Evolutionary conservation across 37 sponge, comb jelly and placozoan genomes (phyloP), one percentile per base, ranked within the genome.

Genomic region (Cladorhizidae sp.): DNA sequence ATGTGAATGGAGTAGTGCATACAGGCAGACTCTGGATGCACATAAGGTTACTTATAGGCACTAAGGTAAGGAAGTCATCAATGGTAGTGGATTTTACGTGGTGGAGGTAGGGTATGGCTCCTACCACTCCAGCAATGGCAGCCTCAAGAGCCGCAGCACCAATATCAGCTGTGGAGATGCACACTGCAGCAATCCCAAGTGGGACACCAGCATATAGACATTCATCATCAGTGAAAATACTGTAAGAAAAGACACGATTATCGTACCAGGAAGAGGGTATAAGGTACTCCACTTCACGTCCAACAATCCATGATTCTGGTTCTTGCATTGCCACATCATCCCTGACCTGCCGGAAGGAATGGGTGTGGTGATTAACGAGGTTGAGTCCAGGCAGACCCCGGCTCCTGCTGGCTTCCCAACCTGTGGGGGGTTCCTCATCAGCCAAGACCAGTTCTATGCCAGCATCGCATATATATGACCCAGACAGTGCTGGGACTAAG

Each of bases 221-320:
- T 50, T 82, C 43, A 64, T 22, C 1, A 61, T 74, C 41, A 33
- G 11, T 3, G 23, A 43, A 1, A 86, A 64, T 22, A 77, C 88
- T 35, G 40, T 85, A 41, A 68, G 63, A 32, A 96, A 96, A 50
- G 94, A 96, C 59, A 96, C 97, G 18, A 85, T 93, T 3, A 77
- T 91, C 1, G 79, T 96, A 0, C 97, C 97, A 33, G 87, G 78
- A 26, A 94, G 94, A 41, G 97, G 97, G 0, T 93, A 91, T 42
- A 81, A 76, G 0, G 94, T 92, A 28, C 72, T 93, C 35, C 80
- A 87, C 40, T 84, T 96, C 64, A 73, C 32, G 15, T 58, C 94
- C 9, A 80, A 91, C 75, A 96, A 93, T 85, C 97, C 97, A 29
- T 94, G 97, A 6, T 79, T 75, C 63, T 96, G 97, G 97, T 93